These are phyloP conservation scores for Hydrophis major DNA, from an alignment of 2,797 vertebrate species.

Conservation along the genomic window DNA sequence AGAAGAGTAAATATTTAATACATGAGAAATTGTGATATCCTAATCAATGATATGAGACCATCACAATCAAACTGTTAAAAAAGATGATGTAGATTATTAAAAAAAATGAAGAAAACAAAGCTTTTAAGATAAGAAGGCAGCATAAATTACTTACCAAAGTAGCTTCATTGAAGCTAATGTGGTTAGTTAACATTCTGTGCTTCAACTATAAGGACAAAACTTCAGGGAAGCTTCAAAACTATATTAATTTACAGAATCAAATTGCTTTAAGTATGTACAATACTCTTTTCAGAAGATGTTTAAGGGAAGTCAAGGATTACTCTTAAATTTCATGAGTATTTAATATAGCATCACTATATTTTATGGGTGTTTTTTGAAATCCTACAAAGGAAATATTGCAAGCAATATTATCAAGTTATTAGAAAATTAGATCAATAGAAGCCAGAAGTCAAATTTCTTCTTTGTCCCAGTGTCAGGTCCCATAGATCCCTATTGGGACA, in stretches of 20 bases:
- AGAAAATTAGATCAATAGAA: background rate
- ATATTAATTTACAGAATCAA: background rate
- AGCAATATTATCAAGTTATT: constrained; percentile 46
- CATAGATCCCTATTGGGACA: too few relatives aligned
- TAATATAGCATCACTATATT: background rate
- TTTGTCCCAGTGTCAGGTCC: background rate
- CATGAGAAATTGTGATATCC: background rate
- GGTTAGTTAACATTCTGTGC: background rate
- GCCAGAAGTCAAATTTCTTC: background rate
- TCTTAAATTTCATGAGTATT: background rate
- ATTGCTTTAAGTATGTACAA: background rate
- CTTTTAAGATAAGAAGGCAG: background rate
- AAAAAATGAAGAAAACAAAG: background rate
- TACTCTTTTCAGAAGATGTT: background rate
- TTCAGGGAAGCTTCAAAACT: background rate
- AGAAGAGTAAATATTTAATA: background rate
- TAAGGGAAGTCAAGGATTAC: background rate
- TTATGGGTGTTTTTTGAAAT: background rate
- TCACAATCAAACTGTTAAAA: background rate
- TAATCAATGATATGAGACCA: background rate
- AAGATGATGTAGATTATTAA: background rate
- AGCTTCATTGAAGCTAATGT: background rate
- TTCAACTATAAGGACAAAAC: background rate
- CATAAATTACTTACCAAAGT: background rate
- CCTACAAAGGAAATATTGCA: constrained; percentile 36